Conservation (phyloP, 2,888 invertebrate species). For the Netelia melanura region DNA sequence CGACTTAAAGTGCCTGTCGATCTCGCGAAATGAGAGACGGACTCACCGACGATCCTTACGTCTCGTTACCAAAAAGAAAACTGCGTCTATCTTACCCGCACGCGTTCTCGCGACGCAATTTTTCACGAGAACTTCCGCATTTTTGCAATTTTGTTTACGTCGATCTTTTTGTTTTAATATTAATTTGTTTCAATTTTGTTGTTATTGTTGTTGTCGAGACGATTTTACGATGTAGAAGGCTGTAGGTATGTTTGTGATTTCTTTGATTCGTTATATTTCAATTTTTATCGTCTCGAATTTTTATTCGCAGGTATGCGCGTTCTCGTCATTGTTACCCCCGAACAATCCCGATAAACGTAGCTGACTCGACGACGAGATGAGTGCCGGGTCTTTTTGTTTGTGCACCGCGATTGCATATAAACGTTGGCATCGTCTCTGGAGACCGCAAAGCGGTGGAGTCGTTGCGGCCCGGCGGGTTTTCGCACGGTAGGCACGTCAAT, state of each 20-base stretch:
- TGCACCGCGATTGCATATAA: neutral
- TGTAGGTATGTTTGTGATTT: neutral
- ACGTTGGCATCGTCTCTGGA: conserved; percentile 2
- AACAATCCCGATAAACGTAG: conserved; percentile 19
- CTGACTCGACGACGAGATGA: conserved; percentile 51
- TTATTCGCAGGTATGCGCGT: neutral
- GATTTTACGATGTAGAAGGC: too few species aligned
- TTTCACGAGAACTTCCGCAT: neutral
- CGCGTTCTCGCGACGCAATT: neutral
- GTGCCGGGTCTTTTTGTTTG: conserved; percentile 35
- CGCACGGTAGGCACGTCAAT: conserved; percentile 71
- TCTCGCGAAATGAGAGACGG: conserved; percentile 5
- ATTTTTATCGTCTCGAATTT: neutral
- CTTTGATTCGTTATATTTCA: neutral
- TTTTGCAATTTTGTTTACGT: neutral
- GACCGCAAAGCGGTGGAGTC: conserved; percentile 34
- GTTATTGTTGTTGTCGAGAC: too few species aligned
- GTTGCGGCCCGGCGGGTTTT: conserved; percentile 48
- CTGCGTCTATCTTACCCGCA: neutral
- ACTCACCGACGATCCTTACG: neutral
- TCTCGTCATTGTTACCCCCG: neutral
- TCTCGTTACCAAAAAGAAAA: conserved; percentile 29
- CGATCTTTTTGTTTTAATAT: neutral
- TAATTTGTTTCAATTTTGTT: neutral
- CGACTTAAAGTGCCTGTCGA: conserved; percentile 46